Evolutionary conservation across 2,113 vertebrate species (phyloP).

Genomic region (Gasterosteus nipponicus): DNA sequence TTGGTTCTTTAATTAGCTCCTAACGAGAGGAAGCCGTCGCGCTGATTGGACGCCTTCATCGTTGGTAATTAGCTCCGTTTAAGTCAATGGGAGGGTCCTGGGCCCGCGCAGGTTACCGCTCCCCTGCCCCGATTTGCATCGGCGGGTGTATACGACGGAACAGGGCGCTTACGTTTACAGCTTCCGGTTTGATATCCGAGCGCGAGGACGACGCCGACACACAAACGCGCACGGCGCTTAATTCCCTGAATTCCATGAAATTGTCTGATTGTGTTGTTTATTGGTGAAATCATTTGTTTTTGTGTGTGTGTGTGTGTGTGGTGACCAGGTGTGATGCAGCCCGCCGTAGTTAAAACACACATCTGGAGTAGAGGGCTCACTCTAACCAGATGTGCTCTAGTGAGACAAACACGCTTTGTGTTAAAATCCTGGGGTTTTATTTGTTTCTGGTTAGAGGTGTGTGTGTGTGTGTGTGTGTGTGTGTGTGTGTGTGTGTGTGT

Average conservation of each 20-base stretch:
- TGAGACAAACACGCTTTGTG: constrained; percentile 1
- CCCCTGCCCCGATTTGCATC: constrained; percentile 38
- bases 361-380: constrained; percentile 63
- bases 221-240: background rate
- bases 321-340: constrained; percentile 73
- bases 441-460: constrained; percentile 36
- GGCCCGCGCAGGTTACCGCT: constrained; percentile 69
- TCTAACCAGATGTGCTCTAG: constrained; percentile 70
- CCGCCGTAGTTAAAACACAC: constrained; percentile 59
- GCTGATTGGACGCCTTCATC: constrained; percentile 85
- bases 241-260: background rate
- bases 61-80: constrained; percentile 82
- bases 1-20: constrained; percentile 83
- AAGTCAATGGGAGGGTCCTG: constrained; percentile 82
- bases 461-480: constrained; percentile 9
- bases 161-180: constrained; percentile 1
- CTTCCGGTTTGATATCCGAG: background rate
- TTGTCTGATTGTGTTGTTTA: constrained; percentile 29
- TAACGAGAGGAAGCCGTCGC: constrained; percentile 81
- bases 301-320: constrained; percentile 8
- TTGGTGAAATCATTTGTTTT: constrained; percentile 31
- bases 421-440: constrained; percentile 30
- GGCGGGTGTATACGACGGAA: background rate
- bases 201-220: background rate
- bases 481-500: constrained; percentile 27